Conservation (phyloP, 2,797 vertebrate genomes). For the Anguilla megastoma region DNA sequence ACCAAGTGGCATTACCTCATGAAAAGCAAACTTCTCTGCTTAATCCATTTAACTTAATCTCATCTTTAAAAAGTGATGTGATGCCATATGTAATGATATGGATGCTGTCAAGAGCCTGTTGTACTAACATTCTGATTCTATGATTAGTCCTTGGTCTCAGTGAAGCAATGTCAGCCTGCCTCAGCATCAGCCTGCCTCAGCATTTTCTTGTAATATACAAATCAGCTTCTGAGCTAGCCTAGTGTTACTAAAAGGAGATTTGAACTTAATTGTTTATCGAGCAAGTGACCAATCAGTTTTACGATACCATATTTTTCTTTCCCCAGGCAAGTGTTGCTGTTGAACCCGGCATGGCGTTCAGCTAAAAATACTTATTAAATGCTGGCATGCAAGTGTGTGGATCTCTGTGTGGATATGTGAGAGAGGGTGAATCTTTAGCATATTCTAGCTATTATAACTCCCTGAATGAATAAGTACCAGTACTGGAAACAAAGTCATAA, state of each 20-base stretch:
- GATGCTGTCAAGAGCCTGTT: background rate
- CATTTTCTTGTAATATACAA: background rate
- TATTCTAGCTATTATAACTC: background rate
- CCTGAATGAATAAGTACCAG: background rate
- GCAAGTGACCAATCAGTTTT: background rate
- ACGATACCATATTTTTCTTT: background rate
- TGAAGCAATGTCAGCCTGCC: background rate
- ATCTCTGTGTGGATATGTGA: background rate
- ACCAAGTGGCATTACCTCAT: background rate
- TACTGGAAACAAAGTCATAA: conserved; percentile 16
- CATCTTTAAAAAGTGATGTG: no score
- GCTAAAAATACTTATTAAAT: conserved; percentile 42
- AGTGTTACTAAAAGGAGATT: background rate
- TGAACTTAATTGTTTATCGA: no score
- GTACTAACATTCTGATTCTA: background rate
- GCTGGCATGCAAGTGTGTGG: conserved; percentile 35
- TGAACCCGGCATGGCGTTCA: conserved; percentile 14
- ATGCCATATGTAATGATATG: no score
- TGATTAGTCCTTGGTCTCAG: background rate
- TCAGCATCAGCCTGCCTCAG: background rate
- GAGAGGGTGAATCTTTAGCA: background rate
- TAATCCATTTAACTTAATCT: no score
- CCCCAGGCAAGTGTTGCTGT: background rate
- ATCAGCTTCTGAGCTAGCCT: background rate
- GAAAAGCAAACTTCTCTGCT: no score